Evolutionary conservation across 2,888 invertebrate species (phyloP).

Genomic region (Drosophila paranaensis): DNA sequence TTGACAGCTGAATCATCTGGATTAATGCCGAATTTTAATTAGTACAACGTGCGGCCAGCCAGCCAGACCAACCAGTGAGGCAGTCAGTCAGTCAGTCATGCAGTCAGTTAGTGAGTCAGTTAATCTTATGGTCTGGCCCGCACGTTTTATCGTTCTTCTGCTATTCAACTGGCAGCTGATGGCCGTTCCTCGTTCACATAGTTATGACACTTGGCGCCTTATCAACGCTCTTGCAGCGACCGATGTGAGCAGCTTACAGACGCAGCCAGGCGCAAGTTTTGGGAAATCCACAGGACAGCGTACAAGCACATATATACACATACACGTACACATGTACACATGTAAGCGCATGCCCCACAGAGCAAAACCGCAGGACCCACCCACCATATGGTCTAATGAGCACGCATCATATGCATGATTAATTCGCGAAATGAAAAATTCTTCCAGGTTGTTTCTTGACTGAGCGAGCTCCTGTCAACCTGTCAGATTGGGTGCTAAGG

Average conservation of each 20-base stretch:
- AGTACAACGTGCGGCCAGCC: slow-evolving; percentile 64
- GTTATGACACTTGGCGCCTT: slow-evolving; percentile 76
- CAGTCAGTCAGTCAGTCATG: slow-evolving; percentile 7
- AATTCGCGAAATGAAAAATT: slow-evolving; percentile 64
- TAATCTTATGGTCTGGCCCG: slow-evolving; percentile 35
- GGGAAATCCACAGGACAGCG: slow-evolving; percentile 23
- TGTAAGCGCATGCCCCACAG: background rate
- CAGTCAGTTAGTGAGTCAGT: slow-evolving; percentile 25
- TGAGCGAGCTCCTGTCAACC: slow-evolving; percentile 66
- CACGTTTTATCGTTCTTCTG: slow-evolving; percentile 39
- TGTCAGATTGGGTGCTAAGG: slow-evolving; percentile 64
- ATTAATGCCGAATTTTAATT: slow-evolving; percentile 82
- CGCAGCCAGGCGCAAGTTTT: slow-evolving; percentile 50
- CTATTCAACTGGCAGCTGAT: slow-evolving; percentile 20
- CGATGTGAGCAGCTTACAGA: slow-evolving; percentile 44
- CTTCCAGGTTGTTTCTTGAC: slow-evolving; percentile 60
- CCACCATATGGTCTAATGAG: slow-evolving; percentile 47
- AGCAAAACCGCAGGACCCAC: background rate
- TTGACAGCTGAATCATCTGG: slow-evolving; percentile 81
- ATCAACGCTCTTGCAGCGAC: slow-evolving; percentile 67
- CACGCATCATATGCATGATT: slow-evolving; percentile 62
- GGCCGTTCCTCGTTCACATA: slow-evolving; percentile 39
- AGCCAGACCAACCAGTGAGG: slow-evolving; percentile 13
- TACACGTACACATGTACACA: background rate
- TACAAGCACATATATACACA: slow-evolving; percentile 2